Percentiles rank a stretch among this genome's conserved stretches.
Conservation (phyloP, 2,888 invertebrate genomes). For the Leistus spinibarbis region DNA sequence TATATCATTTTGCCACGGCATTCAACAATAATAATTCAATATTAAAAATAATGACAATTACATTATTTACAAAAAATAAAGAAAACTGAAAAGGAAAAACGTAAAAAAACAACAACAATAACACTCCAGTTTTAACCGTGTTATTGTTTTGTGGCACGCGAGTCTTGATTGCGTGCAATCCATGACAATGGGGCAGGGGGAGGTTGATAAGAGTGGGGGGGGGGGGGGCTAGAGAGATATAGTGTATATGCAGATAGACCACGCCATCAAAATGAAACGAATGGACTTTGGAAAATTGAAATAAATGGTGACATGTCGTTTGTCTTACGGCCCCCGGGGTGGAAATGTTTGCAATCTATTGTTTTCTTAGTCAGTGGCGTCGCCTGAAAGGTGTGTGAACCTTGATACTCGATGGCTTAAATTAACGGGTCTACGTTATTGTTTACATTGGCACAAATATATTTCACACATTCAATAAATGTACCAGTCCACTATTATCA, state of each 20-base stretch:
- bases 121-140: conserved; percentile 30
- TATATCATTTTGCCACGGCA: conserved; percentile 39
- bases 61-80: conserved; percentile 35
- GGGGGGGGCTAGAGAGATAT: background rate
- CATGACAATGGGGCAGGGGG: background rate
- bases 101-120: conserved; percentile 23
- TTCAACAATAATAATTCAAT: conserved; percentile 39
- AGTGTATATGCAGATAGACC: conserved; percentile 4
- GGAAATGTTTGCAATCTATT: background rate
- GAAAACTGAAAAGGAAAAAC: conserved; percentile 1
- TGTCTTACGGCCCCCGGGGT: conserved; percentile 17
- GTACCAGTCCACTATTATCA: no score
- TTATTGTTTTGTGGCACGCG: conserved; percentile 34
- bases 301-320: conserved; percentile 37
- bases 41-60: conserved; percentile 39
- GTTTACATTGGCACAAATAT: no score
- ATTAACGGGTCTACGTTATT: background rate
- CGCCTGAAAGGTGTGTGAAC: background rate
- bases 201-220: no score
- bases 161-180: conserved; percentile 19
- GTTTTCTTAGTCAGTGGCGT: background rate
- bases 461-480: no score
- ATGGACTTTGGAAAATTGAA: conserved; percentile 34
- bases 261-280: conserved; percentile 2
- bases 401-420: background rate